Base-by-base conservation (phyloP, 2,797 vertebrate species). In the Streptopelia turtur region DNA sequence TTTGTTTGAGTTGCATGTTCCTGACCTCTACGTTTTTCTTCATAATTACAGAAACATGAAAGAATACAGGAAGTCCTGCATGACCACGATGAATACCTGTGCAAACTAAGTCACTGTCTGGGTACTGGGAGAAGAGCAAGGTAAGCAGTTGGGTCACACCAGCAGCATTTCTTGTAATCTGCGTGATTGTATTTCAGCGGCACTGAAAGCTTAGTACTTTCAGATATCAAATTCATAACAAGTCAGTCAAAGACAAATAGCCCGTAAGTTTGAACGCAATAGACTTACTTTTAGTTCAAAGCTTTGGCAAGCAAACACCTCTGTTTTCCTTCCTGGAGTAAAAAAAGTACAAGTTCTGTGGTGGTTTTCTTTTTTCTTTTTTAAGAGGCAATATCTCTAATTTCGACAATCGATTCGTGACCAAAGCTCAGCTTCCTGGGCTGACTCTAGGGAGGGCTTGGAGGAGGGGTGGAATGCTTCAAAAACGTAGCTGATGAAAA, bases 11-110 rank as follows among this genome's bases (percentile, higher is more conserved):
- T 65, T 84, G 23, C 30, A 6, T 66, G 57, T 90, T 93, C 84
- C 97, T 98, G 92, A 98, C 78, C 79, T 69, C 71, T 66, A 75
- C 45, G 69, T 87, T 97, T 97, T 93, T 96, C 76, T 94, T 95
- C 70, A 95, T 90, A 80, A 50, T 95, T 97, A 33, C 95, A 98
- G 98, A 97, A 98, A 95, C 93, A 98, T 98, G 98, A 97, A 95
- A 97, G 96, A 91, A 94, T 96, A 93, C 95, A 87, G 93, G 93
- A 96, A 92, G 59, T 71, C 88, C 92, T 69, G 45, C 91, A 22
- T 76, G 96, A 92, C 82, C 83, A 57, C 65, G 63, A 94, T 91
- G 97, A 94, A 94, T 91, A 93, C 93, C 94, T 96, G 94, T 52
- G 71, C 94, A 96, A 95, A 97, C 94, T 98, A 96, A 97, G 80